These are phyloP conservation scores for Galaxias olidus DNA, from an alignment of 2,797 vertebrate species.

Conservation along the genomic window DNA sequence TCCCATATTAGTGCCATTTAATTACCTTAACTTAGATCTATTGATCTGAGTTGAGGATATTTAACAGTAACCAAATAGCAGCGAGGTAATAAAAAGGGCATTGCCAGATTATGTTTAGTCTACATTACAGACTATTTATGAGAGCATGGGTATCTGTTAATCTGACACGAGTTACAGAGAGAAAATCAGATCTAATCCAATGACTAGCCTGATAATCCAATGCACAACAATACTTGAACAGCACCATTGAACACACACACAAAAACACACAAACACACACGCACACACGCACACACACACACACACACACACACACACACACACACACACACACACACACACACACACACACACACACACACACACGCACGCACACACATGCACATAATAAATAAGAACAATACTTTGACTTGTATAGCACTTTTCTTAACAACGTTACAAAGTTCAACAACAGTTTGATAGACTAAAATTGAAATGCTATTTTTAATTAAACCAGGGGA, in stretches of 20 bases:
- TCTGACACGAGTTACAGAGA: constrained; percentile 77
- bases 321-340: neutral
- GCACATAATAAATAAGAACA: too few relatives aligned
- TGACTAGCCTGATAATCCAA: constrained; percentile 76
- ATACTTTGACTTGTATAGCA: too few relatives aligned
- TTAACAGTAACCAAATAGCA: constrained; percentile 18
- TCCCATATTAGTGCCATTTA: constrained; percentile 13
- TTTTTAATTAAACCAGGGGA: neutral
- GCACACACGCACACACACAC: constrained; percentile 20
- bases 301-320: constrained; percentile 1
- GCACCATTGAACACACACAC: constrained; percentile 45
- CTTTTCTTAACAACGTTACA: too few relatives aligned
- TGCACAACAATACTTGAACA: constrained; percentile 58
- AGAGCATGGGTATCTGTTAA: constrained; percentile 75
- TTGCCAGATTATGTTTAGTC: constrained; percentile 62
- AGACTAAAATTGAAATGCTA: too few relatives aligned
- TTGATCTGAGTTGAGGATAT: constrained; percentile 40
- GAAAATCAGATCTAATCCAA: constrained; percentile 76
- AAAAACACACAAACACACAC: constrained; percentile 37
- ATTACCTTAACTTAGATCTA: constrained; percentile 8
- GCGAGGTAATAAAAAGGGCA: constrained; percentile 49
- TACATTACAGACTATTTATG: constrained; percentile 76
- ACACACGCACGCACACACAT: constrained; percentile 14
- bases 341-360: neutral
- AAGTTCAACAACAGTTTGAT: too few relatives aligned